Evolutionary conservation across 92 coral and sea anemone species (phyloP), one percentile per base, ranked within the genome.

Genomic region (Scolanthus callimorphus): DNA sequence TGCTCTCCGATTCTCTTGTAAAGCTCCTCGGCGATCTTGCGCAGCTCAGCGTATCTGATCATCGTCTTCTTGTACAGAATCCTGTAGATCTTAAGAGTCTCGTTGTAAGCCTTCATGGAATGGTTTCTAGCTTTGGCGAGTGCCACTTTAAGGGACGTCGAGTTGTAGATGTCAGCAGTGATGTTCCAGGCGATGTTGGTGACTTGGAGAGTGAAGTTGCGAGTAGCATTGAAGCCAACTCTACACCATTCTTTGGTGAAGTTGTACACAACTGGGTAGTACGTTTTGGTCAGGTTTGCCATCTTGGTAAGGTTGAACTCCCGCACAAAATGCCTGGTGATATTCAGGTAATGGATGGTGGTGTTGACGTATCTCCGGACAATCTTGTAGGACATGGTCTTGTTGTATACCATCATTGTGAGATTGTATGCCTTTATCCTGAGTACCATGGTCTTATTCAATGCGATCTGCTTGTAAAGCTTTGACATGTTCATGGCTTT

Each of bases 101-200:
- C 84, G 54, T 78, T 71, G 60, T 67, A 60, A 11, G 78, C 83
- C 15, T 71, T 70, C 24, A 44, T 27, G 1, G 80, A 76, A 53
- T 65, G 83, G 67, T 76, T 77, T 6, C 45, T 31, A 11, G 82
- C 70, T 52, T 76, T 83, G 11, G 44, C 27, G 31, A 59, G 66
- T 4, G 82, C 82, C 17, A 65, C 78, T 45, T 30, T 58, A 20
- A 75, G 44, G 49, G 45, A 61, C 2, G 80, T 54, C 9, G 96
- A 87, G 39, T 87, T 83, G 70, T 69, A 69, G 70, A 87, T 63
- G 38, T 87, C 90, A 6, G 54, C 11, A 1, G 88, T 49, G 39
- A 69, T 71, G 47, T 81, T 74, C 61, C 67, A 65, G 1, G 59
- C 83, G 0, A 70, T 29, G 17, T 49, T 54, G 59, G 65, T 54